Evolutionary conservation across 2,797 vertebrate genomes (phyloP).

Genomic region (Petrocephalus schoutedeni): DNA sequence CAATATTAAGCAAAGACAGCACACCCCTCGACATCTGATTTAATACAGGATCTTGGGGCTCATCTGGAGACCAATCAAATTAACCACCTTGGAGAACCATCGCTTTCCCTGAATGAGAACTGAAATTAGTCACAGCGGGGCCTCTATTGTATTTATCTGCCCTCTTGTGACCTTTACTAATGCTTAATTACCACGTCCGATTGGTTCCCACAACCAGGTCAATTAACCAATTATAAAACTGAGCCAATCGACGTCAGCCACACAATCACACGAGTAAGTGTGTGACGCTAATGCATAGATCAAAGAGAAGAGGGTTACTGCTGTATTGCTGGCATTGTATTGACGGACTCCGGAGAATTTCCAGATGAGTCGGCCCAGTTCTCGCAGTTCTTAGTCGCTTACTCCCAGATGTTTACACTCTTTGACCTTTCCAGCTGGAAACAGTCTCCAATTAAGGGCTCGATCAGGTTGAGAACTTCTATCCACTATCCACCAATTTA

Average conservation of each 20-base stretch:
- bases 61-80: neutral
- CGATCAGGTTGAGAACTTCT: neutral
- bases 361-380: neutral
- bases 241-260: neutral
- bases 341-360: neutral
- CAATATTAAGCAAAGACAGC: neutral
- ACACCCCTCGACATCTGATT: neutral
- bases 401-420: neutral
- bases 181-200: slow-evolving; percentile 20
- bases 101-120: neutral
- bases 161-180: neutral
- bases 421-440: neutral
- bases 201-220: neutral
- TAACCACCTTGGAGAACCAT: neutral
- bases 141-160: neutral
- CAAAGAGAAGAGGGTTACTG: neutral
- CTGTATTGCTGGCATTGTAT: neutral
- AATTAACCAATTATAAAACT: slow-evolving; percentile 16
- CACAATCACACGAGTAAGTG: neutral
- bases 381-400: neutral
- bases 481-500: neutral
- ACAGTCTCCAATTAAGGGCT: neutral
- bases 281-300: neutral
- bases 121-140: neutral
- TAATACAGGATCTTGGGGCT: neutral